These are phyloP conservation scores for Ectemnius continuus DNA, from an alignment of 2,888 invertebrate genomes.

Conservation along the genomic window DNA sequence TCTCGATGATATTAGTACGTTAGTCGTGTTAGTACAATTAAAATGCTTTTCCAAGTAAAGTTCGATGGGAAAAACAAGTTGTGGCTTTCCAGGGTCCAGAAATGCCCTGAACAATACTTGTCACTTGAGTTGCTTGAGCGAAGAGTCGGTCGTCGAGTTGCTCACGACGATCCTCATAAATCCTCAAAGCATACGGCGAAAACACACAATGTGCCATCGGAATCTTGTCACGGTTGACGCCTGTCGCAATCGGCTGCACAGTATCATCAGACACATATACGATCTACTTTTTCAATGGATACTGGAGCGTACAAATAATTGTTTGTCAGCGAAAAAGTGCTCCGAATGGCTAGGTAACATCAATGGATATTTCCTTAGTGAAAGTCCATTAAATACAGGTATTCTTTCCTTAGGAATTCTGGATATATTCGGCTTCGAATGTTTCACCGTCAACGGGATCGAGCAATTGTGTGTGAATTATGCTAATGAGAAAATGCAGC, in stretches of 20 bases:
- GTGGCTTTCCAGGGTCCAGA: slow-evolving; percentile 61
- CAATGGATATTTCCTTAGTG: background rate
- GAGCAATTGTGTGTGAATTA: slow-evolving; percentile 75
- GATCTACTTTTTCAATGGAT: slow-evolving; percentile 74
- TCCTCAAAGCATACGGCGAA: slow-evolving; percentile 59
- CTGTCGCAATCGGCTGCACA: slow-evolving; percentile 74
- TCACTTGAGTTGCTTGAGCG: slow-evolving; percentile 57
- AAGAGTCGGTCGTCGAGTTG: slow-evolving; percentile 59
- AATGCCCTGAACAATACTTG: slow-evolving; percentile 65
- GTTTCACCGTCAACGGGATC: slow-evolving; percentile 69
- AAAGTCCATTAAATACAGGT: background rate
- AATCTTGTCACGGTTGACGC: slow-evolving; percentile 70
- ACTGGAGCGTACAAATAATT: slow-evolving; percentile 67
- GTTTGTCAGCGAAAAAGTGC: slow-evolving; percentile 56
- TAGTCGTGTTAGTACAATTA: slow-evolving; percentile 38
- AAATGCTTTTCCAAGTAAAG: too few relatives aligned
- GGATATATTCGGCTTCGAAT: slow-evolving; percentile 76
- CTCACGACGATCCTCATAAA: slow-evolving; percentile 70
- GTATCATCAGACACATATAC: slow-evolving; percentile 76
- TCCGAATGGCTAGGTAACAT: slow-evolving; percentile 66
- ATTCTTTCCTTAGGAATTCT: slow-evolving; percentile 66
- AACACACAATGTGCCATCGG: slow-evolving; percentile 67
- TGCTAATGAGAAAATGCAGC: slow-evolving; percentile 73
- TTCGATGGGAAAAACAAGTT: background rate
- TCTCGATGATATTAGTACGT: slow-evolving; percentile 52